A percentile compares a stretch with the other conserved stretches of the same genome.
Evolutionary conservation across 1,140 invertebrate genomes (phyloP).

Genomic region (Orussus abietinus): DNA sequence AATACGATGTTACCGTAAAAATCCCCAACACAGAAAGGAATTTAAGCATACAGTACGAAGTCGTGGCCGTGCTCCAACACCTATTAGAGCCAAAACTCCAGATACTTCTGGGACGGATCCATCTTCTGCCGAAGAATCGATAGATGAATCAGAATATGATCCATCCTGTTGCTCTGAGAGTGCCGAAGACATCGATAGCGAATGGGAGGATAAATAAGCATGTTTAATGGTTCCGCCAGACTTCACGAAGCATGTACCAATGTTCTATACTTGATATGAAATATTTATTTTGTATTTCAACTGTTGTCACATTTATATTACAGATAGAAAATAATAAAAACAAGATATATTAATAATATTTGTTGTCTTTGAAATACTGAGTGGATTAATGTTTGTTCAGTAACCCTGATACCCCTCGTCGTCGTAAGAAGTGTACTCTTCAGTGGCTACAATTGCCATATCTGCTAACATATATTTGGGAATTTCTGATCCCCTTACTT

Average conservation of each 20-base stretch:
- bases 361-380: not conserved
- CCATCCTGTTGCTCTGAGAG: conserved; percentile 25
- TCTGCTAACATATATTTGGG: conserved; percentile 65
- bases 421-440: conserved; percentile 45
- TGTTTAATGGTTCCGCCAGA: conserved; percentile 5
- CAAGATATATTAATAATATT: conserved; percentile 9
- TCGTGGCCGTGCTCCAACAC: conserved; percentile 11
- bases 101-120: conserved; percentile 12
- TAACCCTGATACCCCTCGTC: conserved; percentile 52
- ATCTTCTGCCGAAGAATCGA: conserved; percentile 33
- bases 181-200: conserved; percentile 22
- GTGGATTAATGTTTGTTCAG: conserved; percentile 7
- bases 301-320: conserved; percentile 14
- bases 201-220: conserved; percentile 13
- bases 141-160: conserved; percentile 43
- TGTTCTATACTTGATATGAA: not conserved
- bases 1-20: conserved; percentile 52
- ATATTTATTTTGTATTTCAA: too few relatives aligned
- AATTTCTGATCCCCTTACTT: conserved; percentile 76
- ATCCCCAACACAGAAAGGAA: conserved; percentile 49
- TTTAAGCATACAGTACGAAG: conserved; percentile 47
- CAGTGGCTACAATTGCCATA: conserved; percentile 45
- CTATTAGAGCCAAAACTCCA: conserved; percentile 8
- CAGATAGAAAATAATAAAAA: conserved; percentile 5
- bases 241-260: not conserved